Evolutionary conservation across 1,140 invertebrate genomes (phyloP).

Genomic region (Pararge aegeria): DNA sequence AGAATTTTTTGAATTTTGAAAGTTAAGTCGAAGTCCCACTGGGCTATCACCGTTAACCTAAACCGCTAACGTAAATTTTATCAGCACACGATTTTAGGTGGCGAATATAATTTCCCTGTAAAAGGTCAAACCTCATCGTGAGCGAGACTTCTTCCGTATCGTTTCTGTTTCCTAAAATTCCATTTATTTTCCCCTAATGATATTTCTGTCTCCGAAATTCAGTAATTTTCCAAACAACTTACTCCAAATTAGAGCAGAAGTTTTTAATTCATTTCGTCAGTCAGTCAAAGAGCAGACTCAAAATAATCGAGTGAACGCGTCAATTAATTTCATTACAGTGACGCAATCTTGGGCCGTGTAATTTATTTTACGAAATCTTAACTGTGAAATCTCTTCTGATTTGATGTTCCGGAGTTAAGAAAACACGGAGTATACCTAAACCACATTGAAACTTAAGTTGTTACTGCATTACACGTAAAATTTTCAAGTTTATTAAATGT

Average conservation of each 20-base stretch:
- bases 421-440: not conserved
- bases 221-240: constrained; percentile 7
- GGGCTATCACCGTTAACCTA: too few species aligned
- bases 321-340: constrained; percentile 6
- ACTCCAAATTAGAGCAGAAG: constrained; percentile 3
- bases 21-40: too few species aligned
- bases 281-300: not conserved
- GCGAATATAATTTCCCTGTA: too few species aligned
- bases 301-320: constrained; percentile 3
- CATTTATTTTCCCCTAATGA: constrained; percentile 5
- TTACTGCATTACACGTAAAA: not conserved
- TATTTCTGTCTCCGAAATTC: not conserved
- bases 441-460: not conserved
- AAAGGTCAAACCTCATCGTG: too few species aligned
- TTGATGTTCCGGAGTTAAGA: constrained; percentile 1
- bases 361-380: constrained; percentile 4
- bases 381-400: constrained; percentile 4
- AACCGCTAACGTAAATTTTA: too few species aligned
- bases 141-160: too few species aligned
- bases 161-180: too few species aligned
- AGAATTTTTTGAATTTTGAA: too few species aligned
- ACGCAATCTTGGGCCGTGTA: constrained; percentile 1
- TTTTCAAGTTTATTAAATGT: not conserved
- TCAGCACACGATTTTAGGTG: too few species aligned
- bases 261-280: constrained; percentile 9